phyloP scores from a whole-genome alignment of 2,797 vertebrate genomes.

The Phrynocephalus vlangalii region DNA sequence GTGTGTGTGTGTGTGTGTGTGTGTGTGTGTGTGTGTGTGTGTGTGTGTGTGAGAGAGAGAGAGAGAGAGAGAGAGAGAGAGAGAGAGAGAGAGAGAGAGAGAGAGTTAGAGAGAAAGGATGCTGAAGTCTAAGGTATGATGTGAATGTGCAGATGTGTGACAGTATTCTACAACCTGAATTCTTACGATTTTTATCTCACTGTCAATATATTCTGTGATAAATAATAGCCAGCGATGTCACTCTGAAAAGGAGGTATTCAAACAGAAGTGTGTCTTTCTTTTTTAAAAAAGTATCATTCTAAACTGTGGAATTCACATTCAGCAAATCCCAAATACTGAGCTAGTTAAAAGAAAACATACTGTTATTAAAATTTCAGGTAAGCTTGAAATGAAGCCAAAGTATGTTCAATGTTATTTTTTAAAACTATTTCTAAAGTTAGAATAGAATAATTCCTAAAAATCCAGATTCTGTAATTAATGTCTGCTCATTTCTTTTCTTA shows the following conservation, averaged over 20 bases:
- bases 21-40: too few relatives aligned
- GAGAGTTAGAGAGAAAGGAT: neutral
- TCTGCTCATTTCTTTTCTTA: neutral
- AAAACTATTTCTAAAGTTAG: too few relatives aligned
- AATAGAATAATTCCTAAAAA: too few relatives aligned
- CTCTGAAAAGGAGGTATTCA: neutral
- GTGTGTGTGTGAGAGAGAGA: too few relatives aligned
- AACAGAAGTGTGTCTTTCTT: neutral
- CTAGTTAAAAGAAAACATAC: neutral
- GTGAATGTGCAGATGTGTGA: neutral
- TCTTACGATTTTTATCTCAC: neutral
- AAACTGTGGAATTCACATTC: neutral
- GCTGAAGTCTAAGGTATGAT: slow-evolving; percentile 15
- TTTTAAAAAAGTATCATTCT: neutral
- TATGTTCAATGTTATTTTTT: too few relatives aligned
- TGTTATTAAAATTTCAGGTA: neutral
- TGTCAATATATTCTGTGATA: slow-evolving; percentile 7
- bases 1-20: too few relatives aligned
- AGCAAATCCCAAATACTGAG: neutral
- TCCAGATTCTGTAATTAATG: neutral
- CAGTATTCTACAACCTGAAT: slow-evolving; percentile 1
- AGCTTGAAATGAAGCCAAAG: neutral
- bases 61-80: too few relatives aligned
- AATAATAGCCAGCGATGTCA: slow-evolving; percentile 5
- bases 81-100: too few relatives aligned